Evolutionary conservation across 2,888 invertebrate species (phyloP).

Genomic region (Onchidella celtica): DNA sequence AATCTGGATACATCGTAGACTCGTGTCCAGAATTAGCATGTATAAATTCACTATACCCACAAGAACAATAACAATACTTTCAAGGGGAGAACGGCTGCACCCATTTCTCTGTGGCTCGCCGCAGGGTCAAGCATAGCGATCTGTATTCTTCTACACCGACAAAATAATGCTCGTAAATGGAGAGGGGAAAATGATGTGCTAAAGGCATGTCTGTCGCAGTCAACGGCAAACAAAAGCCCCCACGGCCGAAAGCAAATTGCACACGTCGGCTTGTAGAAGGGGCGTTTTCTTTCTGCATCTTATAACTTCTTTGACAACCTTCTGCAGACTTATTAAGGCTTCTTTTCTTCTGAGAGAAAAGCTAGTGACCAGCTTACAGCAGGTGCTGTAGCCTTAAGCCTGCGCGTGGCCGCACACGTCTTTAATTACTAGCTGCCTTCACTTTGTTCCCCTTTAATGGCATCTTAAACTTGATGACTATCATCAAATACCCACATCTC

Average conservation of each 20-base stretch:
- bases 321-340: constrained; percentile 33
- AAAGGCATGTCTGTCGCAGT: neutral
- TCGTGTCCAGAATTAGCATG: neutral
- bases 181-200: too few species aligned
- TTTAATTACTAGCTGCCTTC: constrained; percentile 38
- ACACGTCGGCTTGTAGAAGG: constrained; percentile 16
- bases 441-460: constrained; percentile 24
- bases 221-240: constrained; percentile 10
- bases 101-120: too few species aligned
- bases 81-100: too few species aligned
- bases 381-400: constrained; percentile 30
- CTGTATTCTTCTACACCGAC: too few species aligned
- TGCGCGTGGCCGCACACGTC: constrained; percentile 46
- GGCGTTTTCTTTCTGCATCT: constrained; percentile 21
- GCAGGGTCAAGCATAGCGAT: too few species aligned
- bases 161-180: neutral
- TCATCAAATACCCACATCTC: constrained; percentile 48
- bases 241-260: constrained; percentile 6
- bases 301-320: constrained; percentile 36
- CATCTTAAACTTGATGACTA: constrained; percentile 38
- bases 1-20: neutral
- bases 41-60: too few species aligned
- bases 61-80: too few species aligned
- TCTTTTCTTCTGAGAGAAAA: constrained; percentile 31
- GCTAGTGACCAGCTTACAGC: constrained; percentile 13